phyloP scores from a whole-genome alignment of 2,888 invertebrate species.

The Lasioglossum calceatum region DNA sequence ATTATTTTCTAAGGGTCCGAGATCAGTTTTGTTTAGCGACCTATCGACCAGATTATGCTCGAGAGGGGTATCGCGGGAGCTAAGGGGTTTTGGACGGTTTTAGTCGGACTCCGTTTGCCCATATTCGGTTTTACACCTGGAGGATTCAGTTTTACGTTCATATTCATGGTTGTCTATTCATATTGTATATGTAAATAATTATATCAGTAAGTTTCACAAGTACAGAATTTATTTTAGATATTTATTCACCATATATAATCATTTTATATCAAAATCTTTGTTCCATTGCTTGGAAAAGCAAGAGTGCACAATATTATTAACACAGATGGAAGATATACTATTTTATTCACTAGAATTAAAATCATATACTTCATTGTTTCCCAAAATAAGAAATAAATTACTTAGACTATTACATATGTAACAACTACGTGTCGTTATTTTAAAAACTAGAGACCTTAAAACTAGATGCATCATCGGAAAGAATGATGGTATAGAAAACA shows the following conservation, averaged over 20 bases:
- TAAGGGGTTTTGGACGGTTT: background rate
- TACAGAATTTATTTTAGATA: background rate
- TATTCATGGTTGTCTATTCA: background rate
- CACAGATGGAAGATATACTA: background rate
- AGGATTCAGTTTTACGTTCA: too few species aligned
- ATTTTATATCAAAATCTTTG: background rate
- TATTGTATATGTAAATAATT: background rate
- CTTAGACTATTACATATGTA: background rate
- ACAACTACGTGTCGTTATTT: background rate
- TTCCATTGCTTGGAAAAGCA: background rate
- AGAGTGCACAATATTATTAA: background rate
- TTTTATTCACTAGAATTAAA: background rate
- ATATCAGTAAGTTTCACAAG: background rate
- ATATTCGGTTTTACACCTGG: background rate
- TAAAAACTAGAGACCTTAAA: background rate
- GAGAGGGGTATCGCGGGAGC: background rate
- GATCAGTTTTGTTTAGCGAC: background rate
- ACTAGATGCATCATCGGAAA: background rate
- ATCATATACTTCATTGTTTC: background rate
- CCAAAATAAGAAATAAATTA: background rate
- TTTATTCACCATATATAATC: background rate
- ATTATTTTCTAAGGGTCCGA: background rate
- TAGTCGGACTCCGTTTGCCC: background rate
- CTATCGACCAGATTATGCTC: background rate
- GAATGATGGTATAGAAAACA: background rate